Conservation (phyloP, 2,888 invertebrate species). For the Ametastegia equiseti region DNA sequence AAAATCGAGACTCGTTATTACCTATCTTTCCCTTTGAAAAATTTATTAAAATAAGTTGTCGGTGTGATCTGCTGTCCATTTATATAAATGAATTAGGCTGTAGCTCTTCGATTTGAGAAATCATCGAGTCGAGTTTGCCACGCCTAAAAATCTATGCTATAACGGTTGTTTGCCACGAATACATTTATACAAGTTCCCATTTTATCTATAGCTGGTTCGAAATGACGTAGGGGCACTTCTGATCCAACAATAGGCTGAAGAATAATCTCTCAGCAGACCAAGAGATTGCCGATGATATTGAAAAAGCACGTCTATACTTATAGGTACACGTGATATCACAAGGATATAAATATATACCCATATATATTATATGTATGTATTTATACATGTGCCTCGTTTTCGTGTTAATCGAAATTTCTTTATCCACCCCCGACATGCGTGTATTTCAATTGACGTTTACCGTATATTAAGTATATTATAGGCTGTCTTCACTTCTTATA, state of each 20-base stretch:
- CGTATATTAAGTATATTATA: background rate
- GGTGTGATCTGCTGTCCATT: background rate
- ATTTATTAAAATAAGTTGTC: background rate
- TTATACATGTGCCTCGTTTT: background rate
- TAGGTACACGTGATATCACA: too few relatives aligned
- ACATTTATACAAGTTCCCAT: background rate
- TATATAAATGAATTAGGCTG: slow-evolving; percentile 30
- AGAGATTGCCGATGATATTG: background rate
- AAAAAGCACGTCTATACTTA: background rate
- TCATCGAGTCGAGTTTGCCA: slow-evolving; percentile 19
- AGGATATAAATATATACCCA: too few relatives aligned
- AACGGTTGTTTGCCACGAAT: slow-evolving; percentile 28
- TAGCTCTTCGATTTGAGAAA: background rate
- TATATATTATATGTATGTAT: background rate
- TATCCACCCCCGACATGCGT: background rate
- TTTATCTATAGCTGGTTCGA: background rate
- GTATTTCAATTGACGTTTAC: background rate
- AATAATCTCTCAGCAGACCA: background rate
- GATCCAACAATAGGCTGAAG: background rate
- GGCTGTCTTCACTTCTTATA: background rate
- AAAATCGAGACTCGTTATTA: too few relatives aligned
- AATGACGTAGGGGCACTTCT: background rate
- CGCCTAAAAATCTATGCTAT: slow-evolving; percentile 24
- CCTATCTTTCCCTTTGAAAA: too few relatives aligned
- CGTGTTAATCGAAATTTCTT: background rate